A percentile compares a stretch with the other conserved stretches of the same genome.
Conservation (phyloP, 2,797 vertebrate species). For the Anguilla anguilla region DNA sequence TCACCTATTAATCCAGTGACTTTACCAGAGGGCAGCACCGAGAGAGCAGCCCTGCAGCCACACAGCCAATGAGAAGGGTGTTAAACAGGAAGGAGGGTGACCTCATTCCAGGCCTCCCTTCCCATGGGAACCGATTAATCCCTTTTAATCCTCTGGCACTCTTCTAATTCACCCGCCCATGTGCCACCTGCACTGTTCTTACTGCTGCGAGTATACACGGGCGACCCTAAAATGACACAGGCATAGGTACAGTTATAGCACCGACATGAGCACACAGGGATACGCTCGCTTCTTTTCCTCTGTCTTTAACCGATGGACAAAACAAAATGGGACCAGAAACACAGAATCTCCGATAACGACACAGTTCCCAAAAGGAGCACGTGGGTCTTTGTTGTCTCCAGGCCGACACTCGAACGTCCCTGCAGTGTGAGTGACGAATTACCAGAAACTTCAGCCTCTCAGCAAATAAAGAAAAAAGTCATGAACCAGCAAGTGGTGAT, state of each 20-base stretch:
- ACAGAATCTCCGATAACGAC: slow-evolving; percentile 44
- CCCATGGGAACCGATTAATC: slow-evolving; percentile 55
- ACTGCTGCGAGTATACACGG: background rate
- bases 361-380: slow-evolving; percentile 41
- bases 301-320: background rate
- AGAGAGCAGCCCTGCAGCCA: background rate
- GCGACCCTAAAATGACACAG: background rate
- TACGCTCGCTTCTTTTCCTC: background rate
- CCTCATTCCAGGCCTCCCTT: slow-evolving; percentile 42
- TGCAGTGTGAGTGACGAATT: background rate
- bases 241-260: too few species aligned
- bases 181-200: slow-evolving; percentile 2
- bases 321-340: background rate
- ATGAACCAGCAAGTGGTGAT: slow-evolving; percentile 2
- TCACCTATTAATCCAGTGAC: slow-evolving; percentile 15
- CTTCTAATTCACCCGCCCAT: slow-evolving; percentile 35
- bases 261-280: too few species aligned
- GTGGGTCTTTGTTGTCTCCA: background rate
- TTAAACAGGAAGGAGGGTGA: slow-evolving; percentile 38
- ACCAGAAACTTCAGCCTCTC: background rate
- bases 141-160: slow-evolving; percentile 50
- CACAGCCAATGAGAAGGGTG: background rate
- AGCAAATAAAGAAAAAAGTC: background rate
- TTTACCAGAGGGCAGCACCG: background rate
- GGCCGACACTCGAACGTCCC: slow-evolving; percentile 11